Conservation (phyloP, 2,113 vertebrate species). For the Rhabdornis inornatus region DNA sequence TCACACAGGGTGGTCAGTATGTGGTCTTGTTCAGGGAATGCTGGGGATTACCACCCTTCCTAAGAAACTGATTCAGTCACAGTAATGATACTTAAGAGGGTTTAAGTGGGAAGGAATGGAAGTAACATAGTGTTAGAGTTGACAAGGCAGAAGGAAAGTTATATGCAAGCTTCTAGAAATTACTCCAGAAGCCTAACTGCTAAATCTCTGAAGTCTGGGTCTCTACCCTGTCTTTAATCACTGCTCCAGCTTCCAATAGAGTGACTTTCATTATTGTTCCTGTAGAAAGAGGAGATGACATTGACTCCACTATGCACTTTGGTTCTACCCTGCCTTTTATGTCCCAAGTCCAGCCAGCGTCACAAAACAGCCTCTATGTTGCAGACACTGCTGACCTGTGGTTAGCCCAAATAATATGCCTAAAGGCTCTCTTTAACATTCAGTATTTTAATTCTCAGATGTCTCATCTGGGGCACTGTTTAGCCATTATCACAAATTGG, state of each 20-base stretch:
- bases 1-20: background rate
- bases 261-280: background rate
- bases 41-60: background rate
- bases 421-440: background rate
- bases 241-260: background rate
- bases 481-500: fast-evolving
- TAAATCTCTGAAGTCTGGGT: background rate
- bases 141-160: background rate
- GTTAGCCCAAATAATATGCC: background rate
- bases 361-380: background rate
- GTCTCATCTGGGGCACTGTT: background rate
- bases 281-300: background rate
- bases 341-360: background rate
- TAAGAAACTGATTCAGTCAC: background rate
- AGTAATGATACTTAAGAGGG: background rate
- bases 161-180: background rate
- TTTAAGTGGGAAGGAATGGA: background rate
- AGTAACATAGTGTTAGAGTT: background rate
- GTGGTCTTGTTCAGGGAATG: background rate
- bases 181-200: background rate
- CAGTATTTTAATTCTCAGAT: background rate
- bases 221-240: background rate
- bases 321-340: background rate
- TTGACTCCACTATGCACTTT: background rate
- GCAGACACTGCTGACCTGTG: background rate